Evolutionary conservation across 1,140 invertebrate species (phyloP).

Genomic region (Bombyx mori): ASM3026992v2 NC_085116.1:14405501-14406000

Average conservation of each 20-base stretch:
- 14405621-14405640: too few relatives aligned
- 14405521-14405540: too few relatives aligned
- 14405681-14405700: not conserved
- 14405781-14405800: slow-evolving; percentile 69
- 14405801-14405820: slow-evolving; percentile 69
- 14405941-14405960: slow-evolving; percentile 64
- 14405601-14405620: too few relatives aligned
- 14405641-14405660: too few relatives aligned
- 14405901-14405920: slow-evolving; percentile 62
- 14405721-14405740: slow-evolving; percentile 54
- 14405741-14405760: slow-evolving; percentile 63
- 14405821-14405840: slow-evolving; percentile 60
- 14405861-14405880: slow-evolving; percentile 69
- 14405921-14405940: slow-evolving; percentile 70
- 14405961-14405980: slow-evolving; percentile 66
- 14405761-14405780: slow-evolving; percentile 61
- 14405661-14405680: not conserved
- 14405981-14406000: slow-evolving; percentile 67
- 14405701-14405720: slow-evolving; percentile 46
- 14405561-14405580: too few relatives aligned
- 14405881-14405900: slow-evolving; percentile 62
- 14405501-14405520: too few relatives aligned
- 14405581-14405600: too few relatives aligned
- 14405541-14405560: too few relatives aligned
- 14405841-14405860: slow-evolving; percentile 60